Evolutionary conservation across 1,140 invertebrate species (phyloP), one percentile per base, ranked within the genome.

Genomic region (Spodoptera frugiperda): DNA sequence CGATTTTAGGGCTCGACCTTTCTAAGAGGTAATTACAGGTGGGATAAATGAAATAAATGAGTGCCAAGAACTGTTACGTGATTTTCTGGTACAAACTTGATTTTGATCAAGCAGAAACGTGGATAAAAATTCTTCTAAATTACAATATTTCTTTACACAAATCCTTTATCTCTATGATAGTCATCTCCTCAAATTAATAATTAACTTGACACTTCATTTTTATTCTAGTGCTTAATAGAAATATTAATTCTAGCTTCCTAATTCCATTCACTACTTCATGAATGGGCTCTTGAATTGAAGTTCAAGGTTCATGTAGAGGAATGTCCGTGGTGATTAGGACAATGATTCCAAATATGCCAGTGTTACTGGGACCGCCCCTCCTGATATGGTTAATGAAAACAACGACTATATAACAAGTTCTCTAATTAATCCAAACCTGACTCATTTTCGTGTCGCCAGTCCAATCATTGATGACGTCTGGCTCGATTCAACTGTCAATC

Each of bases 261-360:
- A 5, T 12, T 65, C 14, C 15, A 10, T 67, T 67, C 25, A 11
- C 17, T 48, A 15, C 48, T 30, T 55, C 21, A 68, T 71, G 15
- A 17, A 17, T 17, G 33, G 6, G 33, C 8, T 39, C 49, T 15
- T 33, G 53, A 72, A 72, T 57, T 55, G 39, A 57, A 55, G 68
- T 25, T 72, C 68, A 72, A 72, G 68, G 51, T 57, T 72, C 17
- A 25, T 57, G 33, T n/a, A 72, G 39, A 25, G 33, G 63, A 49
- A 67, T 67, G 44, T 67, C 19, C 2, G 15, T 53, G 46, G 33
- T 15, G 53, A 72, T 55, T 57, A 67, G 63, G 19, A 57, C 68
- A 72, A 72, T 57, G 53, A 55, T 72, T 72, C 53, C 51, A 72
- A 72, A 72, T 72, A 72, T 57, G 68, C 68, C 53, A 72, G 17